Evolutionary conservation across 2,797 vertebrate genomes (phyloP).

Genomic region (Anas acuta): DNA sequence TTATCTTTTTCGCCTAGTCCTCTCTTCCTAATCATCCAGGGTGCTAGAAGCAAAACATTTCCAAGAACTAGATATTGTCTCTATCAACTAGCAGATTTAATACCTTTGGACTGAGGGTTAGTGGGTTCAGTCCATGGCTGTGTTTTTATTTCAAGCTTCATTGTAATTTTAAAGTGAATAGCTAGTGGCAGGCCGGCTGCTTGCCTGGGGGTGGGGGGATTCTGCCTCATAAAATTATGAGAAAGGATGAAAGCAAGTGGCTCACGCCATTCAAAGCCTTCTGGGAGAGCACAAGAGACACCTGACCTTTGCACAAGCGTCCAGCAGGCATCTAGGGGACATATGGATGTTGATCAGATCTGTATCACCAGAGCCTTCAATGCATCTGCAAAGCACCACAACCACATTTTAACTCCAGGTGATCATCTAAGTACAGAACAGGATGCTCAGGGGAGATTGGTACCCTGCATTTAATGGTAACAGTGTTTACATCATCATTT

Average conservation of each 20-base stretch:
- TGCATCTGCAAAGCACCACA: background rate
- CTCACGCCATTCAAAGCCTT: slow-evolving; percentile 65
- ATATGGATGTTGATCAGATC: background rate
- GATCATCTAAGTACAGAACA: rapidly evolving
- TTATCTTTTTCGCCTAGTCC: slow-evolving; percentile 40
- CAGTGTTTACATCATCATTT: background rate
- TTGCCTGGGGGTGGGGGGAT: slow-evolving; percentile 51
- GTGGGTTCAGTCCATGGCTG: background rate
- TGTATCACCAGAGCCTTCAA: background rate
- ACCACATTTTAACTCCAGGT: background rate
- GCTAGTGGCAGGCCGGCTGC: slow-evolving; percentile 58
- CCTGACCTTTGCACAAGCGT: slow-evolving; percentile 50
- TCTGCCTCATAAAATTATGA: slow-evolving; percentile 72
- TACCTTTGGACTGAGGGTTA: slow-evolving; percentile 61
- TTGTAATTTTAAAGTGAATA: slow-evolving; percentile 60
- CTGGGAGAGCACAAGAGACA: slow-evolving; percentile 10
- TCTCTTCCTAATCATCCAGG: slow-evolving; percentile 56
- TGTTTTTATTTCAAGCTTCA: slow-evolving; percentile 69
- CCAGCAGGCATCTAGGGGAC: background rate
- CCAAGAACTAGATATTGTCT: slow-evolving; percentile 72
- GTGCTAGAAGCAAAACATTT: slow-evolving; percentile 71
- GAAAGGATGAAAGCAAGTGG: slow-evolving; percentile 53
- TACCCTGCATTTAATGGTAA: rapidly evolving
- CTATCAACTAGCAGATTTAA: slow-evolving; percentile 47
- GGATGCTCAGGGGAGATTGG: background rate